Conservation (phyloP, 2,113 vertebrate genomes). For the Gnathonemus longibarbis region DNA sequence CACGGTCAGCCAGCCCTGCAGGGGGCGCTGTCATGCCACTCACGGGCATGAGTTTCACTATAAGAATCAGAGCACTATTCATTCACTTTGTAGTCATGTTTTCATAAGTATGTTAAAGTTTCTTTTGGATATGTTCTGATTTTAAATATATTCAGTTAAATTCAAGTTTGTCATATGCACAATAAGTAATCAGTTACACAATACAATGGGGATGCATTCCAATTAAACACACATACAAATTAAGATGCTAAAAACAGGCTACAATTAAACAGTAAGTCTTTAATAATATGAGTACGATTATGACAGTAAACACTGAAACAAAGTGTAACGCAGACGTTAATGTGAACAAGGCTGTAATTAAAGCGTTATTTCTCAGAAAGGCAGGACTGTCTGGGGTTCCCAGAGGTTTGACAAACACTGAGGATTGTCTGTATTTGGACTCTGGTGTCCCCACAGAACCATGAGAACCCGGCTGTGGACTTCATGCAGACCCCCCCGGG, state of each 20-base stretch:
- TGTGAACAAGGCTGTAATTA: not conserved
- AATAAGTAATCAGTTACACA: not conserved
- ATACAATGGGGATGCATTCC: not conserved
- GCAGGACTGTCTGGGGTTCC: not conserved
- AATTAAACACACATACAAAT: not conserved
- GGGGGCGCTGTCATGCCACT: not conserved
- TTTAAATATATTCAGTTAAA: not conserved
- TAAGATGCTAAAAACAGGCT: not conserved
- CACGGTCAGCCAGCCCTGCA: slow-evolving; percentile 64
- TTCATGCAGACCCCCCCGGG: slow-evolving; percentile 94
- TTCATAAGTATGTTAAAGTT: not conserved
- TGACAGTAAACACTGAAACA: not conserved
- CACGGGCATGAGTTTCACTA: not conserved
- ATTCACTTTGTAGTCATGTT: not conserved
- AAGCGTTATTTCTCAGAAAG: no score
- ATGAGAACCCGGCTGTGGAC: slow-evolving; percentile 92
- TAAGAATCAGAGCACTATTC: not conserved
- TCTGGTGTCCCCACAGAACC: slow-evolving; percentile 67
- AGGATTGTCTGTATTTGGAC: not conserved
- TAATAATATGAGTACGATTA: not conserved
- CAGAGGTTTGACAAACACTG: not conserved
- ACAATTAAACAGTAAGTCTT: not conserved
- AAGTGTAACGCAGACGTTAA: not conserved
- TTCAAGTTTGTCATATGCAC: not conserved
- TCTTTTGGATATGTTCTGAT: not conserved